These are phyloP conservation scores for Strigamia maritima DNA, from an alignment of 2,888 invertebrate genomes.

Conservation along the genomic window DNA sequence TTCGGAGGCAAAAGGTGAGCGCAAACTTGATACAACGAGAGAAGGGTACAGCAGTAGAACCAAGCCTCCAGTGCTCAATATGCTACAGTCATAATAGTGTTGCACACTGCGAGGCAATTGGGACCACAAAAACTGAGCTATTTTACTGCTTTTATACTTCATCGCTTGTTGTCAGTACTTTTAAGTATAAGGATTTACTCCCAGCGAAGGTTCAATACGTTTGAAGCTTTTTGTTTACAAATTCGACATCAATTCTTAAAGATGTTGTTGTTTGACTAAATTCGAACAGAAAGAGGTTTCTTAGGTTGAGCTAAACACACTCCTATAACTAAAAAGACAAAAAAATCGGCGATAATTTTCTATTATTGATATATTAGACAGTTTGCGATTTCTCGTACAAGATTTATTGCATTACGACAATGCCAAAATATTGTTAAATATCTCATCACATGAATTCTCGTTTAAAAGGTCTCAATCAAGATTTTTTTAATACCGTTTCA, in stretches of 20 bases:
- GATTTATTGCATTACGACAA: too few relatives aligned
- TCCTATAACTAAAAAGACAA: too few relatives aligned
- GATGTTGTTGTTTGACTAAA: constrained; percentile 4
- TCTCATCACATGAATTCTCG: too few relatives aligned
- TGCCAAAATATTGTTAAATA: too few relatives aligned
- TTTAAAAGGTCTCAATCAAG: too few relatives aligned
- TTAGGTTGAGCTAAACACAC: too few relatives aligned
- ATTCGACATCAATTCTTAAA: background rate
- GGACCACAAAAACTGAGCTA: background rate
- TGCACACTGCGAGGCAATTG: background rate
- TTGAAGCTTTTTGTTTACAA: background rate
- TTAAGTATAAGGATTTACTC: background rate
- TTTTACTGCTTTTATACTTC: background rate
- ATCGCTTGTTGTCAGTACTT: background rate
- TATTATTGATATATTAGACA: too few relatives aligned
- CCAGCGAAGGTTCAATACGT: background rate
- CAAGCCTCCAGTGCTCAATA: background rate
- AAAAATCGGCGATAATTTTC: too few relatives aligned
- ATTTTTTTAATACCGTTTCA: too few relatives aligned
- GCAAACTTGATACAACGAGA: background rate
- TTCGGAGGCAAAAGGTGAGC: constrained; percentile 14
- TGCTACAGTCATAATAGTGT: background rate
- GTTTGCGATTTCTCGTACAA: too few relatives aligned
- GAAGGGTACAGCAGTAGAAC: background rate
- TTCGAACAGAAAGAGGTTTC: background rate